Evolutionary conservation across 2,113 vertebrate genomes (phyloP).

Genomic region (Climacteris rufus): DNA sequence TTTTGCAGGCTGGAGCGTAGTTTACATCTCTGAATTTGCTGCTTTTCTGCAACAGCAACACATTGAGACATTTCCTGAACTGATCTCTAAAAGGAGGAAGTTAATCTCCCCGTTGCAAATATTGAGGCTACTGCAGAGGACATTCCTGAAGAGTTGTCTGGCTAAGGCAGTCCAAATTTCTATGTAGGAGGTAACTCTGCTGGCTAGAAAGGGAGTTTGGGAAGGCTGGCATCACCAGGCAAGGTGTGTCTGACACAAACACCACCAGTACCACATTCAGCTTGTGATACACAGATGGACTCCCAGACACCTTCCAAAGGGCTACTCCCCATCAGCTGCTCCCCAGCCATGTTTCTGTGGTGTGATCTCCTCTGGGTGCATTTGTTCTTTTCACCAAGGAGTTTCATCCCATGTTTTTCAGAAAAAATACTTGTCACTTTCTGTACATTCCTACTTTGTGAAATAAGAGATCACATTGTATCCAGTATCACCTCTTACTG

Average conservation of each 20-base stretch:
- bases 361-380: neutral
- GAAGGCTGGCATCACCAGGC: neutral
- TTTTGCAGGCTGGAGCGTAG: neutral
- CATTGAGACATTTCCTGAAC: neutral
- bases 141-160: neutral
- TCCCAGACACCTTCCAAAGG: neutral
- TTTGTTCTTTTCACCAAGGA: neutral
- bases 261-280: neutral
- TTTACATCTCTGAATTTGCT: neutral
- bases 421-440: neutral
- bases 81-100: neutral
- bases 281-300: neutral
- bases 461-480: neutral
- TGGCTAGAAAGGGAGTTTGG: neutral
- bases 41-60: neutral
- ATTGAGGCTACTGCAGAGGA: neutral
- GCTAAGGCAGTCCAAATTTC: neutral
- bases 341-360: rapidly evolving
- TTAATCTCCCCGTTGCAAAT: neutral
- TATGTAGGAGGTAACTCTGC: neutral
- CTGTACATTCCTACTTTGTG: neutral
- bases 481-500: neutral
- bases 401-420: neutral
- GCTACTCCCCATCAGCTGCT: neutral
- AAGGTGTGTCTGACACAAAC: neutral